These are phyloP conservation scores for Centruroides sculpturatus DNA, from an alignment of 1,140 invertebrate genomes.

Conservation along the genomic window DNA sequence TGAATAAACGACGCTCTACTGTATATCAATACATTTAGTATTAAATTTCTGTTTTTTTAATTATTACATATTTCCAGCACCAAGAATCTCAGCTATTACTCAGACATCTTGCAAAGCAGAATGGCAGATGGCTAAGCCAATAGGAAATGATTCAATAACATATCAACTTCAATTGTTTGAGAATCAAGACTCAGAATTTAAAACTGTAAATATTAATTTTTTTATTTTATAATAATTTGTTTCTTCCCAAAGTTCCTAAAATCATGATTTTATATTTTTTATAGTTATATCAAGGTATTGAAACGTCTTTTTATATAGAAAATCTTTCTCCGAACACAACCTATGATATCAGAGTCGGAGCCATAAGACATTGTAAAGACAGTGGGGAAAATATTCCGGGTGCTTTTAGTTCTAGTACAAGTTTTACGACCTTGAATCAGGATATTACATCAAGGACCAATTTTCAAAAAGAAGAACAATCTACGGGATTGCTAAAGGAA, in stretches of 20 bases:
- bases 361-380: constrained; percentile 42
- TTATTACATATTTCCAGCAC: constrained; percentile 14
- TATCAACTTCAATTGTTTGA: constrained; percentile 46
- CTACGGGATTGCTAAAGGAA: constrained; percentile 27
- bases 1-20: too few species aligned
- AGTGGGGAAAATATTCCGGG: constrained; percentile 37
- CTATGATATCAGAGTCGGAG: constrained; percentile 55
- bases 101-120: constrained; percentile 29
- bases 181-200: not conserved
- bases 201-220: not conserved
- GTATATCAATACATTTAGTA: too few species aligned
- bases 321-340: constrained; percentile 50
- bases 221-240: constrained; percentile 11
- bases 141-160: constrained; percentile 42
- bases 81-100: constrained; percentile 25
- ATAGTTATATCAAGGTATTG: constrained; percentile 49
- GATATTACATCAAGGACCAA: constrained; percentile 16
- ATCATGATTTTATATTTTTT: too few species aligned
- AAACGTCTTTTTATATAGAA: constrained; percentile 45
- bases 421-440: constrained; percentile 34
- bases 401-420: constrained; percentile 44
- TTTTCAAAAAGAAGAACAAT: constrained; percentile 10
- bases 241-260: too few species aligned
- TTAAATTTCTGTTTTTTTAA: too few species aligned
- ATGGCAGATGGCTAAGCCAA: constrained; percentile 31